Base-by-base conservation (phyloP, 2,888 invertebrate genomes). In the Drosophila neonasuta region DNA sequence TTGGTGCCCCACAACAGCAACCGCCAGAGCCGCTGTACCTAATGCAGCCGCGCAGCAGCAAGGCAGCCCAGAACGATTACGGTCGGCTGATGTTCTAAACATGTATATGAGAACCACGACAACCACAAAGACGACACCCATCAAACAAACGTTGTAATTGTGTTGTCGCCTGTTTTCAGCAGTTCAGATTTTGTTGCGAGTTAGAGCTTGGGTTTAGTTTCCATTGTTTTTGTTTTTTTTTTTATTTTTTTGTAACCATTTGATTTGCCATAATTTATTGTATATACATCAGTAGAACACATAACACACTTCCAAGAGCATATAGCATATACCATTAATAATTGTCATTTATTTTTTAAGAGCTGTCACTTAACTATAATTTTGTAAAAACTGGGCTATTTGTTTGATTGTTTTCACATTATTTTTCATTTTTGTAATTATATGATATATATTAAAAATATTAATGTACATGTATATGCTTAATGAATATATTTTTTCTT, bases 21-120 rank as follows among this genome's bases (percentile, higher is more conserved):
- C 50, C 67, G 57, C 68, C 68, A 32, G 59, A 68, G 36, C 80
- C 85, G 57, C 66, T 74, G 56, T 77, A 71, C 76, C 68, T 80
- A 63, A 79, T 77, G 79, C 78, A 74, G 73, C 77, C 72, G 68
- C 79, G 66, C 15, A 71, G 72, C 56, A 76, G 67, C 41, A 71
- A 80, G 55, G 68, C 89, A 39, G 80, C 85, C 45, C 87, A 86
- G 46, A 89, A 89, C 58, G 89, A 89, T 67, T 89, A 89, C 66
- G 89, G 89, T 30, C 78, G 83, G 52, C 62, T 83, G 50, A 72
- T 81, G 62, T 77, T 86, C 71, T 85, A 71, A 64, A 36, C 34
- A 11, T 24, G 24, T 34, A 34, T 11, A 30, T 9, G 17, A 54
- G 41, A 57, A 48, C 56, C 34, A 45, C 17, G 13, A 46, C 50